Base-by-base conservation (phyloP, 2,113 vertebrate genomes). In the Indri indri region DNA sequence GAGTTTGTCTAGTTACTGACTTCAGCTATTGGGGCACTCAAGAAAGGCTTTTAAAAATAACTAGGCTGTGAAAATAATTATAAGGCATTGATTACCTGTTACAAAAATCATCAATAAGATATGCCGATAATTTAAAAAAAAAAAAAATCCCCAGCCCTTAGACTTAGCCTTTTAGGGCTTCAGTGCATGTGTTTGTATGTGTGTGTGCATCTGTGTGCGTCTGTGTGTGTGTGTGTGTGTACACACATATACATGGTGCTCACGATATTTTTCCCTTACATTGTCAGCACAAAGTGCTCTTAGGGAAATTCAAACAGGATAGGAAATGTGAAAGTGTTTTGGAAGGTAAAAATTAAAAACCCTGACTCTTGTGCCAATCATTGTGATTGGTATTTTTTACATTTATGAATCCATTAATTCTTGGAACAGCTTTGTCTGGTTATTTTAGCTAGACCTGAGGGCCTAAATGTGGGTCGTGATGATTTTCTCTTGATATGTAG, bases 11-110 rank as follows among this genome's bases (percentile, higher is more conserved):
- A 65, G 88, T 90, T 91, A 42, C 5, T 10, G 22, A 25, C 52
- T 18, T 80, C 76, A 54, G 63, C 45, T 1, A 42, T 95, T 54
- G 73, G 16, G 14, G 13, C 5, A 74, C 2, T 77, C 5, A 14
- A 71, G 47, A 81, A 92, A 66, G 8, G 13, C 8, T 30, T 70
- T 94, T 96, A 88, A 77, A 97, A 94, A 90, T 76, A 34, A 71
- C 83, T 71, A 66, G 6, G 1, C 16, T 40, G 23, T 83, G 34
- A 61, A 71, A 89, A 66, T 7, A 76, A 81, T 85, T 5, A 13
- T 0, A 96, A 91, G 4, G 1, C 2, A 52, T 66, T 84, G 1
- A 10, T 86, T 45, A 82, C 37, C 0, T 76, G 5, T 42, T 93
- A 54, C 20, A 83, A 83, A 71, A 79, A 37, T 9, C 18, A 90